Base-by-base conservation (phyloP, 2,888 invertebrate species). In the Matsumyia berberina region DNA sequence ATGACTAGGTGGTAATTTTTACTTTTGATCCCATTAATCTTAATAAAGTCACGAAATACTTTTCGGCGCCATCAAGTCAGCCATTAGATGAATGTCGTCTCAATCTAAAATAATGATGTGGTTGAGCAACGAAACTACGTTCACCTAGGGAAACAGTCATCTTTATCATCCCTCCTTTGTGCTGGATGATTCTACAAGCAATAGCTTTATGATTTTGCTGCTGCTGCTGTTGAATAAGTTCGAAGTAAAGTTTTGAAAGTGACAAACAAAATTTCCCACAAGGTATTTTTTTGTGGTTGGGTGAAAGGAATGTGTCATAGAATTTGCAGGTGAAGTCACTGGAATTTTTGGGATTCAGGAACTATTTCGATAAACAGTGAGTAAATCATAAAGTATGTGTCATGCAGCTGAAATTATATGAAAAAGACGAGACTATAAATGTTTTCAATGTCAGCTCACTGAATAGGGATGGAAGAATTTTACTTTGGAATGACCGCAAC, bases 21-120 rank as follows among this genome's bases (percentile, higher is more conserved):
- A 49, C 57, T 37, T 42, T 69, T 35, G 53, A 29, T 42, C 60
- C 46, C 77, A 60, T 77, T 77, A 69, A 77, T 77, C 77, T 69
- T 77, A 42, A 60, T 60, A 58, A 69, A 69, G 70, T 57, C 57
- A 60, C 39, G 58, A 57, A 57, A 74, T 55, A 57, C 51, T 67
- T 37, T 57, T 15, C 31, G 49, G 58, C 19, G 77, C 69, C 77
- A 77, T 51, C 19, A 57, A 58, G 60, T 35, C 74, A 37, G 35
- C 29, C 53, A 76, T 64, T 66, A 58, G 74, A 31, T 60, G 51
- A 62, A 69, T 67, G 67, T 76, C 57, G 67, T 76, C 57, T 77
- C 69, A 60, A 77, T 60, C 66, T 42, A 17, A 76, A 76, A 37
- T 76, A 67, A 76, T 73, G 62, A 76, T 49, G 66, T 49, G 67